Evolutionary conservation across 2,888 invertebrate species (phyloP).

Genomic region (Nemapogon koenigi): DNA sequence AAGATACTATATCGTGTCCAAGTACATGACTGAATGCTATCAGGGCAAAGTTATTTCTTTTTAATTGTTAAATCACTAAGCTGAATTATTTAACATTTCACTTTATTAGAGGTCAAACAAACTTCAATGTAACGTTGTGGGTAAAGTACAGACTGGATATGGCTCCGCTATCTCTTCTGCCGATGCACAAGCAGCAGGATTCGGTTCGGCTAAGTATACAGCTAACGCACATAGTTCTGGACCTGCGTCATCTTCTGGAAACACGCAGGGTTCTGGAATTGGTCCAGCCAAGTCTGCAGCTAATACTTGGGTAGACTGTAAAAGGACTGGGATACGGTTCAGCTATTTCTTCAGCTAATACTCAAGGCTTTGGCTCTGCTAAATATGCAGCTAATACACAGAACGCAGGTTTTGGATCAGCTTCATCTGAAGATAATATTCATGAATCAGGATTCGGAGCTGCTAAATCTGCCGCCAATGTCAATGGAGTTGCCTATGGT

Average conservation of each 20-base stretch:
- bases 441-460: constrained; percentile 16
- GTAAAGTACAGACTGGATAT: no score
- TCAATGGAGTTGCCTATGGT: not conserved
- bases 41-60: no score
- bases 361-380: constrained; percentile 19
- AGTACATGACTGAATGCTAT: no score
- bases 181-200: constrained; percentile 18
- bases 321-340: constrained; percentile 10
- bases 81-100: no score
- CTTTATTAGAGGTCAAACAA: no score
- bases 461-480: constrained; percentile 12
- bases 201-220: constrained; percentile 12
- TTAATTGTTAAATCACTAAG: no score
- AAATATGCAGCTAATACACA: constrained; percentile 25
- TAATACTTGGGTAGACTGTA: not conserved
- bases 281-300: constrained; percentile 10
- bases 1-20: no score
- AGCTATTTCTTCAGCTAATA: constrained; percentile 23
- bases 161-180: constrained; percentile 21
- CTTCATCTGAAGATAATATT: constrained; percentile 32
- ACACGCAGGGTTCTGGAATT: constrained; percentile 3
- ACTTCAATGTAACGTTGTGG: no score
- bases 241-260: constrained; percentile 1
- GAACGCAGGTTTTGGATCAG: constrained; percentile 29
- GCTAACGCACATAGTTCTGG: constrained; percentile 3